A percentile compares a stretch with the other conserved stretches of the same genome.
Evolutionary conservation across 2,113 vertebrate genomes (phyloP).

Genomic region (Aspidoscelis tigris): DNA sequence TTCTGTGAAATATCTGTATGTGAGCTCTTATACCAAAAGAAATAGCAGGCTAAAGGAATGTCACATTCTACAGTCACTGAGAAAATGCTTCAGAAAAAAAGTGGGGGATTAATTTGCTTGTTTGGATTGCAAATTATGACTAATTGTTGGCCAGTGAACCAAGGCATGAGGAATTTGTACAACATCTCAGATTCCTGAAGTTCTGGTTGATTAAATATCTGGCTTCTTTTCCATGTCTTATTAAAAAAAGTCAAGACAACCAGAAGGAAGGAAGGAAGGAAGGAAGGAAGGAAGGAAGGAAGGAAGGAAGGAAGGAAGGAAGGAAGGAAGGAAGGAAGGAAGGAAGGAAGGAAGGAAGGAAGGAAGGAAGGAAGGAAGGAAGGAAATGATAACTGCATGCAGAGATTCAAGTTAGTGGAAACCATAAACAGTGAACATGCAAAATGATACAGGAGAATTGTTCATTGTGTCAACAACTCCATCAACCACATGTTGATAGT

Average conservation of each 20-base stretch:
- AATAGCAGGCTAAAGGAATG: background rate
- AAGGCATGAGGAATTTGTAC: background rate
- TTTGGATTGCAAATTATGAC: conserved; percentile 27
- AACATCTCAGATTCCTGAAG: conserved; percentile 4
- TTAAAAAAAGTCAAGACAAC: background rate
- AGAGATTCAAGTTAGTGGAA: background rate
- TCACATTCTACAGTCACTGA: background rate
- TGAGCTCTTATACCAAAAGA: background rate
- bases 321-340: background rate
- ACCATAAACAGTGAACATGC: background rate
- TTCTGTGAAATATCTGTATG: background rate
- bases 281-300: background rate
- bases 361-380: too few relatives aligned
- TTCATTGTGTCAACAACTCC: background rate
- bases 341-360: background rate
- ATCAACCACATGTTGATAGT: background rate
- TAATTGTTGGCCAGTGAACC: conserved; percentile 8
- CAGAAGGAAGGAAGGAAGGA: background rate
- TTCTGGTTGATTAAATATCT: background rate
- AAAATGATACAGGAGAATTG: background rate
- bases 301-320: background rate
- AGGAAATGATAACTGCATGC: background rate
- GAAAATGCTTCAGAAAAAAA: background rate
- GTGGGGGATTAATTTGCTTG: background rate
- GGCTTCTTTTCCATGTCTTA: background rate